phyloP scores from a whole-genome alignment of 2,113 vertebrate genomes.

The Zingel zingel region DNA sequence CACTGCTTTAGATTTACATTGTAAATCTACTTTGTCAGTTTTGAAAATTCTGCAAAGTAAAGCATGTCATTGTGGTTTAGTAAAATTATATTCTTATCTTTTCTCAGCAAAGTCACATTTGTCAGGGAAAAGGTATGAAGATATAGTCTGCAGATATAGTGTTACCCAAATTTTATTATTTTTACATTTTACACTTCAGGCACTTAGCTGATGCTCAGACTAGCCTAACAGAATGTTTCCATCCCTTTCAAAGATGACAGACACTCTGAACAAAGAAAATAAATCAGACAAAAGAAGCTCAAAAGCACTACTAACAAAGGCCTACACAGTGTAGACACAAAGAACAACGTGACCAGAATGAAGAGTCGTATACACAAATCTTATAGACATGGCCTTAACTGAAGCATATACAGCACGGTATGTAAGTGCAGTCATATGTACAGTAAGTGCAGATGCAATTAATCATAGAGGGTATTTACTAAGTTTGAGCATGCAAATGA shows the following conservation, averaged over 20 bases:
- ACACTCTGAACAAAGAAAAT: slow-evolving; percentile 25
- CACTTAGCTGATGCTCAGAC: slow-evolving; percentile 25
- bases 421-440: not conserved
- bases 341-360: slow-evolving; percentile 9
- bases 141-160: too few species aligned
- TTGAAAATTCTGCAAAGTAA: not conserved
- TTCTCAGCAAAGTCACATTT: slow-evolving; percentile 9
- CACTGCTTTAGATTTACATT: not conserved
- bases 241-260: slow-evolving; percentile 8
- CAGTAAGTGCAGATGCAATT: not conserved
- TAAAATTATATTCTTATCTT: not conserved
- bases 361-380: not conserved
- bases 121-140: slow-evolving; percentile 4
- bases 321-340: not conserved
- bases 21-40: slow-evolving; percentile 4
- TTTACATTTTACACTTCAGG: slow-evolving; percentile 42
- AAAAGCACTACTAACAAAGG: not conserved
- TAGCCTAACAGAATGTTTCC: not conserved
- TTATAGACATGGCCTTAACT: not conserved
- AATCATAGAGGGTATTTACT: not conserved
- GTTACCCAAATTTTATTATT: slow-evolving; percentile 32
- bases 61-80: not conserved
- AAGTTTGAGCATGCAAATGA: slow-evolving; percentile 18
- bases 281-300: slow-evolving; percentile 8
- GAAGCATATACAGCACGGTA: not conserved